Base-by-base conservation (phyloP, 2,113 vertebrate genomes). In the Melanotaenia duboulayi region DNA sequence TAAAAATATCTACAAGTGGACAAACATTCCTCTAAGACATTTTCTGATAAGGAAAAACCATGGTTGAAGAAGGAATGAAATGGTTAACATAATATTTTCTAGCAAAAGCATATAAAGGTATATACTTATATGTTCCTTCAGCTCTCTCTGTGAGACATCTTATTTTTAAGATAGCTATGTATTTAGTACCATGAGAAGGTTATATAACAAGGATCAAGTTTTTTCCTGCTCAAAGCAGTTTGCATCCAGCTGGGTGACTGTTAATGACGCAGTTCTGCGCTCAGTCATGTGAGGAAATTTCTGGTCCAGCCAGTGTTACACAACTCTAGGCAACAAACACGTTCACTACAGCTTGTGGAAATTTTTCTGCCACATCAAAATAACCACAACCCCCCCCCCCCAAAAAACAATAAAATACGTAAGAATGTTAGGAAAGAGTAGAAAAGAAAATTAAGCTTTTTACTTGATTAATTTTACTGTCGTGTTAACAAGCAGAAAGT, bases 201-300 rank as follows among this genome's bases (percentile, higher is more conserved):
- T 8, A 9, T 1, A 35, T 9, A 35, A 35, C 4, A 6, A 35
- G 4, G 32, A 9, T 35, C 32, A 35, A 28, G 28, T 28, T 35
- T 20, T 7, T 23, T 17, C 11, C 20, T 4, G 32, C 7, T 16
- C 11, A 12, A 46, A 5, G n/a, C 40, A 22, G 25, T 7, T 35
- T 11, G 8, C 5, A 12, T 22, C 28, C 11, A 19, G 10, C 10
- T 16, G 11, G 20, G 10, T 8, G 24, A 11, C 12, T n/a, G 23
- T 13, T 4, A 16, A 1, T 67, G 63, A 67, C 58, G 40, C 14
- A 71, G 56, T 67, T 67, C 11, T 4, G 39, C 50, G 11, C 8
- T 32, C 6, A 1, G 0, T 4, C 1, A 5, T 65, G 60, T 89
- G 65, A 74, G 7, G 85, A 71, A 85, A 89, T 65, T 0, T 10